A percentile compares a stretch with the other conserved stretches of the same genome.
These are phyloP conservation scores for Malurus leucopterus DNA, from an alignment of 2,797 vertebrate species.

Conservation along the genomic window DNA sequence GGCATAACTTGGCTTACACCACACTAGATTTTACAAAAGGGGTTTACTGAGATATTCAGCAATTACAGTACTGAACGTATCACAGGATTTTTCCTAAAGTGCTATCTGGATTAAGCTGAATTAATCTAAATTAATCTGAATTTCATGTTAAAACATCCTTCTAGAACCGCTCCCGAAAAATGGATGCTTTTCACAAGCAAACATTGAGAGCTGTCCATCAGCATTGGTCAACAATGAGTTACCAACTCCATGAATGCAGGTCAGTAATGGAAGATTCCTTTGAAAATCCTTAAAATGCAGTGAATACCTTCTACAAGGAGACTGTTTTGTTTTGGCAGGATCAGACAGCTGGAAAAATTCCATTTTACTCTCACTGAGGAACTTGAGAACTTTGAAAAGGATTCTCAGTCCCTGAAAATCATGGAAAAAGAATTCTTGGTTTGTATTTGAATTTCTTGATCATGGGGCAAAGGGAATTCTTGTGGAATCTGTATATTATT, in stretches of 20 bases:
- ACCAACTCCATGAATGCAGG: constrained; percentile 79
- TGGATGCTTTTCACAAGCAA: constrained; percentile 84
- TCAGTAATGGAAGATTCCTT: constrained; percentile 53
- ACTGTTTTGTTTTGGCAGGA: constrained; percentile 71
- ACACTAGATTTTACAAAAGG: neutral
- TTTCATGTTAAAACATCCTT: neutral
- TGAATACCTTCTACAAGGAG: neutral
- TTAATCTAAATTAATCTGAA: neutral
- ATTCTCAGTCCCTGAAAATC: constrained; percentile 76
- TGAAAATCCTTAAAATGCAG: neutral
- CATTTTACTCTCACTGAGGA: constrained; percentile 78
- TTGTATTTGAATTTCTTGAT: constrained; percentile 44
- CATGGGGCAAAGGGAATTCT: neutral
- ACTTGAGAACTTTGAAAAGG: constrained; percentile 83
- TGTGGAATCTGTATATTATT: neutral
- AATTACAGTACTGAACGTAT: neutral
- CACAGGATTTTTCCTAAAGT: neutral
- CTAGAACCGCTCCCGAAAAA: constrained; percentile 77
- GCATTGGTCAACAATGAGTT: constrained; percentile 75
- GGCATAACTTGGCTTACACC: neutral
- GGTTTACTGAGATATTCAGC: neutral
- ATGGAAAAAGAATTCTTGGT: constrained; percentile 89
- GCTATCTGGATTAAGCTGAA: no score
- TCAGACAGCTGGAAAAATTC: constrained; percentile 77
- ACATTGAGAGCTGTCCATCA: constrained; percentile 79